These are phyloP conservation scores for Falco rusticolus DNA, from an alignment of 2,797 vertebrate species.

Conservation along the genomic window DNA sequence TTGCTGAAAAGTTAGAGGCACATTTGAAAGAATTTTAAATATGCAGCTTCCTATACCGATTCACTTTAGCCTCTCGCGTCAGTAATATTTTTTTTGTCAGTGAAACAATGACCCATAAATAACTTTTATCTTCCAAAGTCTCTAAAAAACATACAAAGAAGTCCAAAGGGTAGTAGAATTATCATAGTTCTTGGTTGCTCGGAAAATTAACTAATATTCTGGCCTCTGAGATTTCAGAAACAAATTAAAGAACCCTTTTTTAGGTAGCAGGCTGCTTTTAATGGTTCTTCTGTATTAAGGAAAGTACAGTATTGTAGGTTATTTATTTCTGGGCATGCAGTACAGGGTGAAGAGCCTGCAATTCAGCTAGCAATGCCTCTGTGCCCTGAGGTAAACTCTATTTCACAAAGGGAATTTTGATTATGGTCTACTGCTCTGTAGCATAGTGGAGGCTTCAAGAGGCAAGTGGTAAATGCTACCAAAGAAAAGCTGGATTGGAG, in stretches of 20 bases:
- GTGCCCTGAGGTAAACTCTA: slow-evolving; percentile 87
- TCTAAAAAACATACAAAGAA: slow-evolving; percentile 10
- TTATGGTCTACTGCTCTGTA: slow-evolving; percentile 86
- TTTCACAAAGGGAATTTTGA: slow-evolving; percentile 91
- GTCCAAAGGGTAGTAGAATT: slow-evolving; percentile 9
- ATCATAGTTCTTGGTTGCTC: slow-evolving; percentile 1
- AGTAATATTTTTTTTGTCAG: slow-evolving; percentile 12
- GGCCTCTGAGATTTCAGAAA: slow-evolving; percentile 65
- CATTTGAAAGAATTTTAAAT: slow-evolving; percentile 10
- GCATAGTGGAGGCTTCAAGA: slow-evolving; percentile 85
- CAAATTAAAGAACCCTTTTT: slow-evolving; percentile 78
- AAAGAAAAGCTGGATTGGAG: slow-evolving; percentile 90
- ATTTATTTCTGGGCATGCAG: slow-evolving; percentile 66
- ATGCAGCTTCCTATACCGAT: not conserved
- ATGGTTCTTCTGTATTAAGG: slow-evolving; percentile 70
- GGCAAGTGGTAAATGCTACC: slow-evolving; percentile 88
- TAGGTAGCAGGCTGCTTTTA: slow-evolving; percentile 73
- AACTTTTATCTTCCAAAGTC: not conserved
- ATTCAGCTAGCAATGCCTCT: slow-evolving; percentile 72
- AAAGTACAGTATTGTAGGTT: slow-evolving; percentile 73
- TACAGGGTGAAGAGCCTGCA: slow-evolving; percentile 66
- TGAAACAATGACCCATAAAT: slow-evolving; percentile 50
- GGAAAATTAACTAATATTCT: slow-evolving; percentile 65
- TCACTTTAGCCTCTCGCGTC: not conserved
- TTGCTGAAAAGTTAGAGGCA: not conserved